Evolutionary conservation across 2,888 invertebrate species (phyloP).

Genomic region (Thereva nobilitata): DNA sequence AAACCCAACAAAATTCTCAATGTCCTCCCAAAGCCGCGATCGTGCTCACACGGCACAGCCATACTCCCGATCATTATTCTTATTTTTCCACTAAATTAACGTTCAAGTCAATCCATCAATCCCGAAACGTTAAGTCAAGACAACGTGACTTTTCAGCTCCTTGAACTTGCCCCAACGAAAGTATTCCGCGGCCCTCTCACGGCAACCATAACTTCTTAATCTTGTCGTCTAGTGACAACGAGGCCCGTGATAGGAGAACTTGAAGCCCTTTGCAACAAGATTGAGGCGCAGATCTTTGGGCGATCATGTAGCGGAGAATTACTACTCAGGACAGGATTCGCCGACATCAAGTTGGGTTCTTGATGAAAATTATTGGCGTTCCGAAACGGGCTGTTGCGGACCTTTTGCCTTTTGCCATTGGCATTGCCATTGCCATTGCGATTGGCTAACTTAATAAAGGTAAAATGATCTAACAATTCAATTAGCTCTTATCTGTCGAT

Average conservation of each 20-base stretch:
- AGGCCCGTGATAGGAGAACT: slow-evolving; percentile 24
- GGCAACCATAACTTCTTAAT: slow-evolving; percentile 21
- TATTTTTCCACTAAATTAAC: slow-evolving; percentile 5
- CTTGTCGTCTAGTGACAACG: slow-evolving; percentile 28
- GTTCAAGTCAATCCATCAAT: slow-evolving; percentile 41
- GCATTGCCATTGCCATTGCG: no score
- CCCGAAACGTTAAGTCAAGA: slow-evolving; percentile 38
- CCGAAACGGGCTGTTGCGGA: no score
- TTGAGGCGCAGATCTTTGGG: slow-evolving; percentile 13
- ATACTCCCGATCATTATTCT: slow-evolving; percentile 6
- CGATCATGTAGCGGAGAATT: slow-evolving; percentile 23
- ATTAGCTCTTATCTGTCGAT: slow-evolving; percentile 47
- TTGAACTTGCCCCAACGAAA: not conserved
- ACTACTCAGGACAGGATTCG: slow-evolving; percentile 3
- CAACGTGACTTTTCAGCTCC: slow-evolving; percentile 10
- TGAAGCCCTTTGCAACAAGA: slow-evolving; percentile 2
- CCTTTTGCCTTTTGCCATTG: no score
- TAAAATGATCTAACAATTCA: slow-evolving; percentile 48
- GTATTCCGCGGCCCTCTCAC: slow-evolving; percentile 1
- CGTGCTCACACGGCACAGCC: not conserved
- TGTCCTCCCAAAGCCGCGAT: slow-evolving; percentile 4
- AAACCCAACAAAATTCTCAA: no score
- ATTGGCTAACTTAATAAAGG: slow-evolving; percentile 32
- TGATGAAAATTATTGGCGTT: not conserved
- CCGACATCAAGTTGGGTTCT: slow-evolving; percentile 4